phyloP scores from a whole-genome alignment of 2,888 invertebrate species.

The Spicauda simplicius region DNA sequence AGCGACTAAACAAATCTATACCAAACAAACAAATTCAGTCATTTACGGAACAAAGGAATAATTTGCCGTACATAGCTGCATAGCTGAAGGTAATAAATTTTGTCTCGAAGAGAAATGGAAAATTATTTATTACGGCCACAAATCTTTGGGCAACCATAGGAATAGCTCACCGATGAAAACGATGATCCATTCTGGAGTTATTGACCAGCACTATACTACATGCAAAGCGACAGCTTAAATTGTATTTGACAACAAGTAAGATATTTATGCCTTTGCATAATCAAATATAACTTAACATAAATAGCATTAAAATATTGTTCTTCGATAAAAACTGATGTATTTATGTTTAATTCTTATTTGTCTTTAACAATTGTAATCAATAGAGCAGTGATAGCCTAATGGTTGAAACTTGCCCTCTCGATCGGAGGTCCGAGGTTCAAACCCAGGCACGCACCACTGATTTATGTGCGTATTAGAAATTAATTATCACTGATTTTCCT shows the following conservation, averaged over 20 bases:
- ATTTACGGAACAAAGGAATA: slow-evolving; percentile 24
- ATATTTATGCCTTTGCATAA: not conserved
- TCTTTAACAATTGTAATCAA: no score
- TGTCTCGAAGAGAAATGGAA: slow-evolving; percentile 35
- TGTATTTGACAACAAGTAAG: slow-evolving; percentile 2
- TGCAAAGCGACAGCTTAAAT: slow-evolving; percentile 2
- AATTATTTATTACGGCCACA: slow-evolving; percentile 36
- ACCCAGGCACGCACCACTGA: no score
- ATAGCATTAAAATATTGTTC: no score
- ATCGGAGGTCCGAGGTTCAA: no score
- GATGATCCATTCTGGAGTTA: slow-evolving; percentile 34
- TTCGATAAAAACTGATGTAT: no score
- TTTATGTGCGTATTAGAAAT: no score
- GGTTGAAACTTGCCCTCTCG: no score
- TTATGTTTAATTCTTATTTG: no score
- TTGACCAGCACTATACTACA: slow-evolving; percentile 20
- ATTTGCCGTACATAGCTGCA: slow-evolving; percentile 25
- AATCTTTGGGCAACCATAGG: slow-evolving; percentile 24
- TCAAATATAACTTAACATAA: no score
- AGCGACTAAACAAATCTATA: slow-evolving; percentile 14
- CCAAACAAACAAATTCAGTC: slow-evolving; percentile 23
- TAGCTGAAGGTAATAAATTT: slow-evolving; percentile 36
- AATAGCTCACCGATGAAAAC: slow-evolving; percentile 34
- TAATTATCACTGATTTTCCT: no score
- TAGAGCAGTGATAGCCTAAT: no score